Base-by-base conservation (phyloP, 2,113 vertebrate genomes). In the Grus americana region DNA sequence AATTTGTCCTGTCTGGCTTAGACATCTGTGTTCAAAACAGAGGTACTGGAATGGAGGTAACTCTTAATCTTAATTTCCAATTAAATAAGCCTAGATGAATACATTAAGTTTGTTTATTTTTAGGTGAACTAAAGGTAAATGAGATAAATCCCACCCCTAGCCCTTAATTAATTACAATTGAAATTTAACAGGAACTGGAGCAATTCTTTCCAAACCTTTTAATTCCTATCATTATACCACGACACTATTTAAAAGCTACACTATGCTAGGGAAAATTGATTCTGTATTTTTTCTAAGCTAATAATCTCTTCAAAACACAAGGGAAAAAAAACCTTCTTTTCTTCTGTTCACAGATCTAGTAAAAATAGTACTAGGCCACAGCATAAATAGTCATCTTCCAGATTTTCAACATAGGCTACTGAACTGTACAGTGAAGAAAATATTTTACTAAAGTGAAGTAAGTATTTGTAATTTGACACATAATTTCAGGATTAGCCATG, bases 301-400 rank as follows among this genome's bases (percentile, higher is more conserved):
- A 55, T 26, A 3, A 50, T 2, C 3, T 49, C 10, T 24, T 76
- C 18, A 62, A 92, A 88, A 86, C 16, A 30, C 20, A 88, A 47
- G 40, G 15, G 27, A 54, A 54, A 15, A 71, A 22, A 2, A 9
- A 0, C 0, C 1, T 12, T 38, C 2, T 80, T 78, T 86, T 47
- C 26, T 6, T 30, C 19, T 70, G 4, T 57, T 15, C 8, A 10
- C 7, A 40, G 4, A 74, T 38, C 30, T 8, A 57, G 20, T 29
- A 47, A 87, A 79, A 74, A 34, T 10, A 54, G 3, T 40, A 15
- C 3, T 70, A 67, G 13, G 30, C 19, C 7, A 62, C 10, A 59
- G 10, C 10, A 57, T 13, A 59, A 55, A 13, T 18, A 10, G 3
- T 59, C 16, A 22, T 27, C 5, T 55, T 85, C 13, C 38, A 85